A percentile compares a stretch with the other conserved stretches of the same genome.
Evolutionary conservation across 2,113 vertebrate genomes (phyloP).

Genomic region (Myotis lucifugus): DNA sequence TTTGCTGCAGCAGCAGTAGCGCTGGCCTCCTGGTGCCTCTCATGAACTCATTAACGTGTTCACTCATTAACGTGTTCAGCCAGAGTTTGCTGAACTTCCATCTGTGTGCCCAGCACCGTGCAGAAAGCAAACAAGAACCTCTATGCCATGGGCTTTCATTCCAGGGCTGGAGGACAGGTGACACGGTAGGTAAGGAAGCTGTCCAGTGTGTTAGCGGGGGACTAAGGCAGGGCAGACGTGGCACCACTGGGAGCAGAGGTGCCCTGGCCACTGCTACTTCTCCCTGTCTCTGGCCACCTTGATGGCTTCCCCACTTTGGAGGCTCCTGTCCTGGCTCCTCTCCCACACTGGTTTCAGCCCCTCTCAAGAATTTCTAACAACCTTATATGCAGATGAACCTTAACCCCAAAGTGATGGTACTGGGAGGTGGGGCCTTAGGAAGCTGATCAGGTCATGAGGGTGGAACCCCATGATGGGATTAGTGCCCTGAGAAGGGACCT

Average conservation of each 20-base stretch:
- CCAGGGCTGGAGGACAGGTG: not conserved
- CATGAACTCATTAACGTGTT: not conserved
- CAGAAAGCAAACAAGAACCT: not conserved
- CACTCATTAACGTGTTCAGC: rapidly evolving
- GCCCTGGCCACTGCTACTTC: not conserved
- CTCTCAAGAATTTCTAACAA: not conserved
- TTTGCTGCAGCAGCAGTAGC: not conserved
- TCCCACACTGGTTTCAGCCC: rapidly evolving
- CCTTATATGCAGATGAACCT: not conserved
- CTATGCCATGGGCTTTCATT: not conserved
- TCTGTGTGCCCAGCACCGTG: not conserved
- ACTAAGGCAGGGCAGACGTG: rapidly evolving
- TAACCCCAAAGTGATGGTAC: too few relatives aligned
- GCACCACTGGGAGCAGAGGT: not conserved
- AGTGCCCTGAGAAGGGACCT: not conserved
- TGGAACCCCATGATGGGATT: not conserved
- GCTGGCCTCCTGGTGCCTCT: not conserved
- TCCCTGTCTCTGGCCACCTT: not conserved
- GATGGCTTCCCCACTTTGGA: rapidly evolving
- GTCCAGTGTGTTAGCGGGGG: rapidly evolving
- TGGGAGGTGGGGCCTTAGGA: rapidly evolving
- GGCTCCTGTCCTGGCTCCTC: not conserved
- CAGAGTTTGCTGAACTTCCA: not conserved
- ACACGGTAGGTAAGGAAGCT: rapidly evolving
- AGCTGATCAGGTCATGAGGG: too few relatives aligned